Percentiles rank a stretch among this genome's conserved stretches.
Conservation (phyloP, 1,140 invertebrate genomes). For the Muscidifurax raptorellus region DNA sequence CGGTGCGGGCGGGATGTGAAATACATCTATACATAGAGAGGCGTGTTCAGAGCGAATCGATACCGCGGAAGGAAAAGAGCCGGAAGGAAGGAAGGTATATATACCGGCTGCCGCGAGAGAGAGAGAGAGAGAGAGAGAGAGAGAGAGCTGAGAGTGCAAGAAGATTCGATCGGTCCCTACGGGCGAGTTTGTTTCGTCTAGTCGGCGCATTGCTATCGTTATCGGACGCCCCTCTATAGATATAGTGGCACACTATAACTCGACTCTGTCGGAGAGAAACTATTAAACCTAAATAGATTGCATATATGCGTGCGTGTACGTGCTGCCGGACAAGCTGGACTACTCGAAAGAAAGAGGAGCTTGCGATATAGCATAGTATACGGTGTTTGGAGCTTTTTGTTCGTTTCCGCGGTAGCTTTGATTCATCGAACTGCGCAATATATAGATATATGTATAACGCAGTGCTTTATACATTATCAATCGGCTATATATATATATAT, state of each 20-base stretch:
- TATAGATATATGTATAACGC: not conserved
- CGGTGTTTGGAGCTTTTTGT: not conserved
- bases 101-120: too few species aligned
- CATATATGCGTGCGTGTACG: not conserved
- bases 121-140: not conserved
- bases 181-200: constrained; percentile 1
- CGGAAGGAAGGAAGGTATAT: not conserved
- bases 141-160: not conserved
- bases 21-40: not conserved
- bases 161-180: not conserved
- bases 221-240: not conserved
- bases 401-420: not conserved
- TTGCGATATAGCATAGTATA: not conserved
- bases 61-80: not conserved
- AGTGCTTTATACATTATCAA: too few species aligned
- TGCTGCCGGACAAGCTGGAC: too few species aligned
- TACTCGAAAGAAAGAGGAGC: not conserved
- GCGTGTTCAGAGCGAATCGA: not conserved
- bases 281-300: not conserved
- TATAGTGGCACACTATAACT: not conserved
- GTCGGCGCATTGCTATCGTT: not conserved
- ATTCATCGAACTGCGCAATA: too few species aligned
- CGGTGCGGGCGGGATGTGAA: not conserved
- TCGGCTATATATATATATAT: too few species aligned
- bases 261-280: not conserved